phyloP scores from a whole-genome alignment of 2,113 vertebrate species.

The Eclectus roratus region DNA sequence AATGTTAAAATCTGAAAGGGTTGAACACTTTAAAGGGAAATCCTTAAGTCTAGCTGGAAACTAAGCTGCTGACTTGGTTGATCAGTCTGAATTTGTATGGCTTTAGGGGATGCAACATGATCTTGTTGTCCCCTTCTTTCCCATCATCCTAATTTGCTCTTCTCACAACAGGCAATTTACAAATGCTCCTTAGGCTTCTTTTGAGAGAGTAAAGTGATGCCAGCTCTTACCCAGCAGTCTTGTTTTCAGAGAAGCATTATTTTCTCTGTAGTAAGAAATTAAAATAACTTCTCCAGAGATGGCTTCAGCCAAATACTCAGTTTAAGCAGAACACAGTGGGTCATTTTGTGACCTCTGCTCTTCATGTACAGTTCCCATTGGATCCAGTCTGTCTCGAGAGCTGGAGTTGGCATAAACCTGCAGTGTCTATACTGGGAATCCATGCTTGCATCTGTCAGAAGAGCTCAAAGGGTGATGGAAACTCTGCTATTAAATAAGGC shows the following conservation, averaged over 20 bases:
- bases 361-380: neutral
- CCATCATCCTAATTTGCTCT: neutral
- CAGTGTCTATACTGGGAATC: neutral
- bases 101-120: neutral
- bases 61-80: neutral
- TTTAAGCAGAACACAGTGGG: neutral
- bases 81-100: neutral
- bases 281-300: neutral
- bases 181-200: neutral
- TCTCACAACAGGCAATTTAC: neutral
- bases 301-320: neutral
- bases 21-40: neutral
- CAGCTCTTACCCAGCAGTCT: neutral
- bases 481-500: neutral
- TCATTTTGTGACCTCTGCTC: neutral
- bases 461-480: conserved; percentile 1
- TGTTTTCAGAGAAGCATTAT: neutral
- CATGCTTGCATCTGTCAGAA: neutral
- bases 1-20: neutral
- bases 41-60: neutral
- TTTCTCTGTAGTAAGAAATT: neutral
- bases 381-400: neutral
- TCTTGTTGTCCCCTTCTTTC: neutral
- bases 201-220: neutral
- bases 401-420: neutral